Evolutionary conservation across 2,888 invertebrate genomes (phyloP).

Genomic region (Ochlodes sylvanus): DNA sequence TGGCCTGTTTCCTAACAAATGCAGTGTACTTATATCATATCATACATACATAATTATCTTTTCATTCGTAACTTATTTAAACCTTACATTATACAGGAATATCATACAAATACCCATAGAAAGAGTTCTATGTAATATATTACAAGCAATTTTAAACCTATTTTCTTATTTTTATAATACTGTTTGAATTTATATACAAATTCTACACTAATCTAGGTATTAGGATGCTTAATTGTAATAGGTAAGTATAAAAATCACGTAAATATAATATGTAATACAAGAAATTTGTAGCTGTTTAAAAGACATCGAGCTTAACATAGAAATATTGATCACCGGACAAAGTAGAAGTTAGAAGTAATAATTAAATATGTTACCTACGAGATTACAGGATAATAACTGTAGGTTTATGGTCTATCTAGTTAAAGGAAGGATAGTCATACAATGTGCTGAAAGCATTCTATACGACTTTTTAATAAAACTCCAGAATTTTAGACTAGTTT

Average conservation of each 20-base stretch:
- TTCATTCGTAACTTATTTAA: neutral
- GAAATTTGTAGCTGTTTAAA: no score
- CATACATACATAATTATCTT: neutral
- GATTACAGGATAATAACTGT: no score
- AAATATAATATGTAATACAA: neutral
- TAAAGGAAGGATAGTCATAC: no score
- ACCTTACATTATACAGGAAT: neutral
- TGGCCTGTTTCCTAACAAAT: no score
- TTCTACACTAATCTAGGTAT: slow-evolving; percentile 6
- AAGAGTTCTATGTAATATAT: slow-evolving; percentile 12
- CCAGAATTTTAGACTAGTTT: neutral
- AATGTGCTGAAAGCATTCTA: no score
- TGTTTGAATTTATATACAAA: slow-evolving; percentile 44
- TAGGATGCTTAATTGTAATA: neutral
- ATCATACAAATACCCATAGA: slow-evolving; percentile 15
- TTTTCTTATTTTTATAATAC: slow-evolving; percentile 45
- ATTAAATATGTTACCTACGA: no score
- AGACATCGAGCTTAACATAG: no score
- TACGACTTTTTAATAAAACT: neutral
- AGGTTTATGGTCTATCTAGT: no score
- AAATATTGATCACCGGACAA: no score
- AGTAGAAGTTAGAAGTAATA: no score
- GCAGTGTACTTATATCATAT: neutral
- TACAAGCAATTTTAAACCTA: slow-evolving; percentile 45
- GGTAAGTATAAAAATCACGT: slow-evolving; percentile 13